These are phyloP conservation scores for Parascotia fuliginaria DNA, from an alignment of 2,888 invertebrate species.

Conservation along the genomic window DNA sequence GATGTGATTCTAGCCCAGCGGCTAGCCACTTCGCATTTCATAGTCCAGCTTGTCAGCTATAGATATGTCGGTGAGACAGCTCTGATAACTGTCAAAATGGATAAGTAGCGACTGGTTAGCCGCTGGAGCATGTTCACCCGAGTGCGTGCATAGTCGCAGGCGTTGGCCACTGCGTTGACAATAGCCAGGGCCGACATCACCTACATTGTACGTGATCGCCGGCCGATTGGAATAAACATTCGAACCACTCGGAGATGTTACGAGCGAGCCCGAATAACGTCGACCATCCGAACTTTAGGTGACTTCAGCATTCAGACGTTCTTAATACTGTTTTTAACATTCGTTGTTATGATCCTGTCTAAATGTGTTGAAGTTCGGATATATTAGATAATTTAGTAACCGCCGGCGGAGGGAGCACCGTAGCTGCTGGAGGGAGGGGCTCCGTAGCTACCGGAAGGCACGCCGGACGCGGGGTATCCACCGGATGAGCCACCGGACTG, in stretches of 20 bases:
- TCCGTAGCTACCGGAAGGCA: slow-evolving; percentile 90
- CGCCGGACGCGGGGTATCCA: slow-evolving; percentile 84
- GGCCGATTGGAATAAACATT: slow-evolving; percentile 70
- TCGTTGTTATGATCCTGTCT: slow-evolving; percentile 33
- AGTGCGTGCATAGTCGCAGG: slow-evolving; percentile 84
- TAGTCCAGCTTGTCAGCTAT: slow-evolving; percentile 37
- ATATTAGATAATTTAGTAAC: slow-evolving; percentile 74
- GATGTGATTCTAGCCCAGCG: slow-evolving; percentile 75
- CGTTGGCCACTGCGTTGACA: slow-evolving; percentile 67
- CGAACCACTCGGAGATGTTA: slow-evolving; percentile 60
- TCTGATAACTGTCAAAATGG: slow-evolving; percentile 36
- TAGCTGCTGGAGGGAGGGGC: slow-evolving; percentile 88
- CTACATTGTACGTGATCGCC: slow-evolving; percentile 82
- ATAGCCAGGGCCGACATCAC: slow-evolving; percentile 68
- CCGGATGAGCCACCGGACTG: slow-evolving; percentile 83
- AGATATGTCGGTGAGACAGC: slow-evolving; percentile 34
- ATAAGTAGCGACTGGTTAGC: slow-evolving; percentile 70
- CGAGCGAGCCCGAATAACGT: slow-evolving; percentile 68
- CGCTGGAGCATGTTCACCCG: slow-evolving; percentile 69
- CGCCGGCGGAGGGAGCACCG: slow-evolving; percentile 88
- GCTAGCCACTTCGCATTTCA: slow-evolving; percentile 72
- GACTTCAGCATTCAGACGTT: slow-evolving; percentile 38
- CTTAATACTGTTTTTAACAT: slow-evolving; percentile 14
- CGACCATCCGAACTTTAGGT: slow-evolving; percentile 52
- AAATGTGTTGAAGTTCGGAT: slow-evolving; percentile 44